Conservation (phyloP, 2,113 vertebrate genomes). For the Clarias macrocephalus region DNA sequence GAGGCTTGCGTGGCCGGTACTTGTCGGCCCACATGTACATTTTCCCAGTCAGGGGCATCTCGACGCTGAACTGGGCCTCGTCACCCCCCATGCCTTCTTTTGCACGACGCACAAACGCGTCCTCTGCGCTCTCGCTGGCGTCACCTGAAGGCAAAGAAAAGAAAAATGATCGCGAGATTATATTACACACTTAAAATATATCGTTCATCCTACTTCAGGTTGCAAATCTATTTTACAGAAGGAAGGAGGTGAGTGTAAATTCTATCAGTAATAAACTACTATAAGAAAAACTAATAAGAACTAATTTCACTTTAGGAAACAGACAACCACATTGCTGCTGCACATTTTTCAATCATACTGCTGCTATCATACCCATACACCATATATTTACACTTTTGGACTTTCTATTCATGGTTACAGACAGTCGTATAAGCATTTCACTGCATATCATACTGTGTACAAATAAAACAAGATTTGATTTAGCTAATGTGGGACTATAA, state of each 20-base stretch:
- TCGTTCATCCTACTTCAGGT: neutral
- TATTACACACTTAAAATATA: neutral
- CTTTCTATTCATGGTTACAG: too few relatives aligned
- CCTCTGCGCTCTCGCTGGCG: slow-evolving; percentile 87
- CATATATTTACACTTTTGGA: too few relatives aligned
- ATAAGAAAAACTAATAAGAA: too few relatives aligned
- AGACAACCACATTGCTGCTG: too few relatives aligned
- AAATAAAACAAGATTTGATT: too few relatives aligned
- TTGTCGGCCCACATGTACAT: slow-evolving; percentile 99
- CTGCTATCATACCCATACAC: too few relatives aligned
- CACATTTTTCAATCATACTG: too few relatives aligned
- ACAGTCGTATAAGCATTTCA: too few relatives aligned
- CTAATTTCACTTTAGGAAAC: too few relatives aligned
- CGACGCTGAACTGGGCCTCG: slow-evolving; percentile 96
- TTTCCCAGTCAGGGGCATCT: slow-evolving; percentile 88
- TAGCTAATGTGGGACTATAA: too few relatives aligned
- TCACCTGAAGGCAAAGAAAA: slow-evolving; percentile 73
- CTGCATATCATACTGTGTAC: too few relatives aligned
- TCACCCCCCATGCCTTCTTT: slow-evolving; percentile 93
- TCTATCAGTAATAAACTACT: neutral
- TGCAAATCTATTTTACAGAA: neutral
- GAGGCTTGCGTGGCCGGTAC: slow-evolving; percentile 94
- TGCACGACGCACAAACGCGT: slow-evolving; percentile 90
- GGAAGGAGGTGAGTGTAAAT: neutral
- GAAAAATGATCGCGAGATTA: neutral